Base-by-base conservation (phyloP, 2,797 vertebrate species). In the Pseudochirops cupreus region DNA sequence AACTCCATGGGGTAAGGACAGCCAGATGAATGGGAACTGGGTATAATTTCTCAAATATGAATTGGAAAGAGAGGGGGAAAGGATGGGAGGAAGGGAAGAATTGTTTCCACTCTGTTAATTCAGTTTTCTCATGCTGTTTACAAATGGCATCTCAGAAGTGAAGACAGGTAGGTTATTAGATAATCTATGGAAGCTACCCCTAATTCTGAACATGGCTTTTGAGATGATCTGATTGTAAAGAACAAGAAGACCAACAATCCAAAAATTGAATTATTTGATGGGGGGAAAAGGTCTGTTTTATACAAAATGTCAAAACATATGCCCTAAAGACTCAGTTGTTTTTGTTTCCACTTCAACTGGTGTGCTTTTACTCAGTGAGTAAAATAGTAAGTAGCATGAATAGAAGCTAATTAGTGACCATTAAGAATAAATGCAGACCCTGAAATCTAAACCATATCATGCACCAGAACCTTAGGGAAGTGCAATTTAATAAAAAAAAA, bases 241-340 rank as follows among this genome's bases (percentile, higher is more conserved):
- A 94, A 56, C 91, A 95, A 95, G 94, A 91, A 59, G 33, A 94
- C 94, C 92, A 94, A 87, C 91, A 94, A 90, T 87, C 57, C 56
- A 93, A 94, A 96, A 97, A 96, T 95, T 92, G 91, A 95, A 93
- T 82, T 92, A 56, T 92, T 93, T 91, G n/a, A 94, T 96, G 56
- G 74, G 94, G 90, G 95, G 39, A 95, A 90, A 91, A 95, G 94
- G 54, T 97, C 93, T 96, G 91, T 56, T 98, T 96, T 97, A 74
- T 55, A 97, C 93, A 96, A 94, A 96, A 87, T 92, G 92, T 96
- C 95, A 97, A 96, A 96, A 95, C 95, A 93, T 54, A 74, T 94
- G 93, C 97, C 95, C 94, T 95, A 97, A 97, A 98, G 92, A 96
- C 82, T 67, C 92, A 92, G 94, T 93, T 93, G 92, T 92, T 91